Conservation (phyloP, 2,797 vertebrate species). For the Amblyopsis hoosieri region DNA sequence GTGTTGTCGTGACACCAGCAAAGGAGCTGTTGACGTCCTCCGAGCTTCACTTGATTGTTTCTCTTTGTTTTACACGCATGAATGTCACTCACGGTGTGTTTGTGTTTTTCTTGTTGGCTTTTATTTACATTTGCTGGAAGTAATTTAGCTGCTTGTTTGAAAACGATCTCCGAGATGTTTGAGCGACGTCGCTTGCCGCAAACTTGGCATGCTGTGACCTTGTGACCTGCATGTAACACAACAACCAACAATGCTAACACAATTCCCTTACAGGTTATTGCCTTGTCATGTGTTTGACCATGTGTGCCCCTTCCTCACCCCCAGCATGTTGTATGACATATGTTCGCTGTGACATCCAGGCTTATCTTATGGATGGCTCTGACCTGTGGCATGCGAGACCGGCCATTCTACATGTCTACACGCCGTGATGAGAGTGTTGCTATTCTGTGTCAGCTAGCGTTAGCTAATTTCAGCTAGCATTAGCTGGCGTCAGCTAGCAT, state of each 20-base stretch:
- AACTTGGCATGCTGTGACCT: conserved; percentile 54
- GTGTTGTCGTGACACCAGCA: no score
- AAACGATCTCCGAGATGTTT: no score
- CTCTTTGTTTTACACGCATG: no score
- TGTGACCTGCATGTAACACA: conserved; percentile 8
- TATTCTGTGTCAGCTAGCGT: no score
- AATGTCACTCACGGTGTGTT: conserved; percentile 28
- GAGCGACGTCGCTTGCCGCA: no score
- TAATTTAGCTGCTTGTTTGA: no score
- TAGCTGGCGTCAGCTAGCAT: no score
- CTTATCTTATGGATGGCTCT: conserved; percentile 31
- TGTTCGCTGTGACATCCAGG: conserved; percentile 12
- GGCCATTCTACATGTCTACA: neutral
- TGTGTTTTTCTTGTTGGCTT: conserved; percentile 4
- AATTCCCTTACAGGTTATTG: conserved; percentile 33
- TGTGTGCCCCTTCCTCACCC: neutral
- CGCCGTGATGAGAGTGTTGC: no score
- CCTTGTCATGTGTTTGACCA: conserved; percentile 20
- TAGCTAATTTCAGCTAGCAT: no score
- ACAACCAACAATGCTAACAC: conserved; percentile 19
- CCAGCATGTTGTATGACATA: conserved; percentile 24
- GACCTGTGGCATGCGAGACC: neutral
- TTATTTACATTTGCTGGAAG: conserved; percentile 7
- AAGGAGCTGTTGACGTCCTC: no score
- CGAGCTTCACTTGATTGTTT: no score